phyloP scores from a whole-genome alignment of 2,797 vertebrate genomes.

The Mionectes olivaceus region DNA sequence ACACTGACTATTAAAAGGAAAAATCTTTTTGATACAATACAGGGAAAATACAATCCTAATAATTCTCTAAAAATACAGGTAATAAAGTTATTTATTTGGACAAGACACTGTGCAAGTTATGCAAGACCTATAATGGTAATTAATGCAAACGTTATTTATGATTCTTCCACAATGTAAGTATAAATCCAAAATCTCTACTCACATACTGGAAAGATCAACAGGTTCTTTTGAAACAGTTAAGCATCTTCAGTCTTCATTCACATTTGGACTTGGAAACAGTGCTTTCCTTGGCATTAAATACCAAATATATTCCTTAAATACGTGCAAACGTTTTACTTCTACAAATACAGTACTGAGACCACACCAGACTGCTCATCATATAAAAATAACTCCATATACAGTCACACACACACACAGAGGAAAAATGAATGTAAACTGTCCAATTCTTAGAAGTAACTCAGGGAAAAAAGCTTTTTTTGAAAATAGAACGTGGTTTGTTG shows the following conservation, averaged over 20 bases:
- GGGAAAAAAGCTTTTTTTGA: not conserved
- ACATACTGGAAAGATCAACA: not conserved
- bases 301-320: conserved; percentile 34
- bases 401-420: not conserved
- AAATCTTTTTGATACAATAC: not conserved
- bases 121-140: conserved; percentile 24
- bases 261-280: conserved; percentile 44
- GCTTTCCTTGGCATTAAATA: conserved; percentile 55
- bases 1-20: conserved; percentile 20
- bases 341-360: conserved; percentile 48
- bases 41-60: conserved; percentile 19
- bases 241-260: conserved; percentile 30
- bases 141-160: not conserved
- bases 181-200: not conserved
- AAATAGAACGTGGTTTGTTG: not conserved
- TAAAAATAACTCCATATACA: conserved; percentile 30
- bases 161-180: not conserved
- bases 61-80: conserved; percentile 33
- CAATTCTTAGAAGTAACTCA: not conserved
- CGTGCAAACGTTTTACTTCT: conserved; percentile 49
- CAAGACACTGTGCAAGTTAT: conserved; percentile 52
- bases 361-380: not conserved
- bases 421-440: not conserved
- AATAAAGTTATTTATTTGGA: conserved; percentile 40
- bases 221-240: not conserved